Base-by-base conservation (phyloP, 2,888 invertebrate species). In the Melieria omissa region DNA sequence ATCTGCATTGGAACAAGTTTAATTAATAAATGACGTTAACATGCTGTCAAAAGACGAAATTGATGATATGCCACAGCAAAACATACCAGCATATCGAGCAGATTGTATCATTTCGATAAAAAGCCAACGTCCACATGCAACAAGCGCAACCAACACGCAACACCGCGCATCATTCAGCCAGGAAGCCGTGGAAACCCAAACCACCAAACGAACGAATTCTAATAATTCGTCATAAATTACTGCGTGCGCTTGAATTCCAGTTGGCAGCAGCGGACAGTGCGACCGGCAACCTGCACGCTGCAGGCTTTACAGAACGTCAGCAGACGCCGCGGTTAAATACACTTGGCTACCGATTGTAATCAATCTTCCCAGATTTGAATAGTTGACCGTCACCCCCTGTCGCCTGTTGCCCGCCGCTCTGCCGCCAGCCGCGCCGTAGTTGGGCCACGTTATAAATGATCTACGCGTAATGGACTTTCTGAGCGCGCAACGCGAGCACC, bases 341-440 rank as follows among this genome's bases (percentile, higher is more conserved):
- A 29, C 29, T 82, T 83, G 84, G 84, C 83, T 83, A 83, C 83
- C 83, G 83, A 84, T 83, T 83, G 84, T 80, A 83, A 84, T 83
- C 83, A 83, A 83, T 83, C 84, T 84, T 81, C 68, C 71, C 78
- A 80, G 69, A 68, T 70, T 70, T 63, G 67, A 61, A 61, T 67
- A 47, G 60, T 52, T 42, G n/a, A 5, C 9, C 67, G 42, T 9
- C n/a, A 54, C 46, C 45, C n/a, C 4, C 45, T 12, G 29, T 55
- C 12, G 1, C 54, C 52, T 54, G 44, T 55, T 52, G 65, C 14
- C 55, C 41, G 14, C 63, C 16, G 54, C 9, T 12, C 41, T 29
- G 10, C 66, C 3, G 47, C 41, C n/a, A 45, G 46, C 14, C 55
- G 42, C 41, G 42, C 58, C 29, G 10, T 29, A 7, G 41, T 58